A percentile compares a stretch with the other conserved stretches of the same genome.
phyloP scores from a whole-genome alignment of 2,888 invertebrate genomes.

The Ochropleura plecta region DNA sequence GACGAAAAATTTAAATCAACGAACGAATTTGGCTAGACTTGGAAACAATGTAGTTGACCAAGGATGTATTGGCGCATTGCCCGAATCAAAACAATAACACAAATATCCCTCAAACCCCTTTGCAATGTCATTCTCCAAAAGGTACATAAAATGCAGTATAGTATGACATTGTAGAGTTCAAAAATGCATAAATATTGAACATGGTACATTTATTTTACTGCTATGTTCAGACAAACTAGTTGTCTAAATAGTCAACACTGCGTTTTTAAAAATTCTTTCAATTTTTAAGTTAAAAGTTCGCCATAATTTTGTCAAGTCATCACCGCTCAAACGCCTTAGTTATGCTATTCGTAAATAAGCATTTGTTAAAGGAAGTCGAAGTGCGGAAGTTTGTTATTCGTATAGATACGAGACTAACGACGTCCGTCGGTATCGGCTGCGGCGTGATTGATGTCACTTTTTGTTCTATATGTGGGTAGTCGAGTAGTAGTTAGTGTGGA shows the following conservation, averaged over 20 bases:
- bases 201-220: no score
- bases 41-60: not conserved
- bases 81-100: not conserved
- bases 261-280: not conserved
- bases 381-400: conserved; percentile 61
- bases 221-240: no score
- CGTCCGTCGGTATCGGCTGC: conserved; percentile 66
- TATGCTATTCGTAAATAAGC: conserved; percentile 52
- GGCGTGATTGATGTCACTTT: conserved; percentile 68
- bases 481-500: conserved; percentile 30
- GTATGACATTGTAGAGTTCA: no score
- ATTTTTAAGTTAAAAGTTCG: conserved; percentile 10
- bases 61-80: not conserved
- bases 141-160: not conserved
- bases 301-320: conserved; percentile 28
- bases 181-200: no score
- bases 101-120: not conserved
- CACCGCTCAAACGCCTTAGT: conserved; percentile 28
- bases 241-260: not conserved
- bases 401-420: conserved; percentile 65
- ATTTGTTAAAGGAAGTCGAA: conserved; percentile 58
- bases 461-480: conserved; percentile 33
- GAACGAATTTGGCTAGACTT: not conserved
- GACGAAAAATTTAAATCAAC: no score
- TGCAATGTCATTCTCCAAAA: not conserved